Conservation (phyloP, 2,888 invertebrate genomes). For the Epirrhoe tristata region DNA sequence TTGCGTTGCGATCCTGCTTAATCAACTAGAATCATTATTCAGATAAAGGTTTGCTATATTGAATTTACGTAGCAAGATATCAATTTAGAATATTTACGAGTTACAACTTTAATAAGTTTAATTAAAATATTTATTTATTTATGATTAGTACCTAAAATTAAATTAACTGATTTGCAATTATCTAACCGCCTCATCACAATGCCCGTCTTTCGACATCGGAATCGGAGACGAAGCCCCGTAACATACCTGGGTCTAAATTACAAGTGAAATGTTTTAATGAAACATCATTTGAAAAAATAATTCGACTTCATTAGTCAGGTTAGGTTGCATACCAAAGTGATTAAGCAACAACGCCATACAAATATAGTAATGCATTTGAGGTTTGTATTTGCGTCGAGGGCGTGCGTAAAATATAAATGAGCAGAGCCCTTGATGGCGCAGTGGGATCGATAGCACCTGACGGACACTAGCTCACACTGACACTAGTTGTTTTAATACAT, state of each 20-base stretch:
- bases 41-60: neutral
- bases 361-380: slow-evolving; percentile 33
- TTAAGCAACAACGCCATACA: slow-evolving; percentile 26
- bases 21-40: neutral
- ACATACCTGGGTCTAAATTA: no score
- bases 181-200: no score
- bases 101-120: no score
- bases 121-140: no score
- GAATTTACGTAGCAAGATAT: no score
- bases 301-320: slow-evolving; percentile 5
- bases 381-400: slow-evolving; percentile 45
- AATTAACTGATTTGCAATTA: no score
- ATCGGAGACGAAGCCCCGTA: no score
- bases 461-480: neutral
- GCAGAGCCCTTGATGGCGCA: slow-evolving; percentile 48
- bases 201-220: neutral
- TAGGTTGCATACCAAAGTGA: slow-evolving; percentile 23
- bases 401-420: slow-evolving; percentile 51
- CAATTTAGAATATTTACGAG: no score
- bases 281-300: neutral
- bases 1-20: slow-evolving; percentile 1
- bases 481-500: no score
- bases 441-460: slow-evolving; percentile 41
- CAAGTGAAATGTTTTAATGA: neutral
- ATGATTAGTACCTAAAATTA: no score